Evolutionary conservation across 2,888 invertebrate genomes (phyloP), one percentile per base, ranked within the genome.

Genomic region (Elysia crispata): DNA sequence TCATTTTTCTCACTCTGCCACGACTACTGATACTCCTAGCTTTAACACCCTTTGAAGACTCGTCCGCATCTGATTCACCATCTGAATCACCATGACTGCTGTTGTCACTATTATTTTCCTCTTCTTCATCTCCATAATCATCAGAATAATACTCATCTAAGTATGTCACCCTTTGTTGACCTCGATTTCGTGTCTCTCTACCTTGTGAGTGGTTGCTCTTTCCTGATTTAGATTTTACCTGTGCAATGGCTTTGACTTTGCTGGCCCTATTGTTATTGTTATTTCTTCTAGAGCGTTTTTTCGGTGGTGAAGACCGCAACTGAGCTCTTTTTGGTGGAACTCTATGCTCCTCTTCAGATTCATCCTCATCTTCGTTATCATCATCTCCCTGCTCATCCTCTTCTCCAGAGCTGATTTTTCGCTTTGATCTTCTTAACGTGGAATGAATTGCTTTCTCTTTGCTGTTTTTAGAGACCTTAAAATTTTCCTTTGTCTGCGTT

Each of bases 1-100:
- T 96, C 86, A 97, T 94, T 92, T 95, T 96, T 76, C 97, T 94
- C 79, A 97, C 94, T 64, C 97, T 94, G 1, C 97, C 97, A 76
- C 97, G 94, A 87, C 96, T 97, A 90, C 96, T 96, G 50, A 95
- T 94, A 86, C 84, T 85, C 11, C 85, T 83, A 5, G 76, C 67
- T 76, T 80, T 66, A 30, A 62, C 50, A 49, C 66, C 77, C 33
- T 70, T 81, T 33, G 72, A 78, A 23, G 79, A 80, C 54, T 82
- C 80, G 49, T 82, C 84, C 54, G 82, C 77, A 25, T 83, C 82
- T 11, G 77, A n/a, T 11, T 76, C 70, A 25, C 20, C 18, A 23
- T 69, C 73, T 3, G 54, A 28, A 54, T 81, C 60, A 1, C 62
- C 69, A 77, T 81, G 81, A 76, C 28, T 54, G 49, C 78, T 78